These are phyloP conservation scores for Chlamydotis undulata DNA, from an alignment of 2,113 vertebrate genomes.

Conservation along the genomic window DNA sequence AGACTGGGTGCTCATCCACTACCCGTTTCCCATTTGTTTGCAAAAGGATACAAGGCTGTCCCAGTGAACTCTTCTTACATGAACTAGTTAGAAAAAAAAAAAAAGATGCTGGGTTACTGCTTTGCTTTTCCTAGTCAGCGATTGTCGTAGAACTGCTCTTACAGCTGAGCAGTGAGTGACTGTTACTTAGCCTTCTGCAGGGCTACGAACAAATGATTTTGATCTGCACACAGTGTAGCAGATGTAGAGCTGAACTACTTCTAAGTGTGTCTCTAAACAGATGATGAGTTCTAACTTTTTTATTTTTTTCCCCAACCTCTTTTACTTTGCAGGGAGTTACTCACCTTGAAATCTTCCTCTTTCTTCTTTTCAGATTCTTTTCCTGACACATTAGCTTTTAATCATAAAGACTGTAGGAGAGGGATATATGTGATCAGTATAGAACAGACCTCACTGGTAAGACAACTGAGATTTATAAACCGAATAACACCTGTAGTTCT, in stretches of 20 bases:
- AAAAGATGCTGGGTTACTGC: background rate
- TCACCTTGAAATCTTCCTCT: background rate
- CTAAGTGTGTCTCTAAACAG: background rate
- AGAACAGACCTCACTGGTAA: background rate
- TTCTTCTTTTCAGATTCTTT: background rate
- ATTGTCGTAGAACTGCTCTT: background rate
- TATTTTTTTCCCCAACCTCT: background rate
- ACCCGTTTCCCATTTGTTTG: background rate
- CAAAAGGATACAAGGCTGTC: background rate
- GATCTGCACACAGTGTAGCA: background rate
- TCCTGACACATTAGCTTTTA: background rate
- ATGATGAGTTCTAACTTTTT: background rate
- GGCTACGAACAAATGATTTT: background rate
- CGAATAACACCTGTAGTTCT: background rate
- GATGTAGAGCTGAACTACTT: background rate
- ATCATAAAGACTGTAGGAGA: background rate
- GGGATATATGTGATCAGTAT: background rate
- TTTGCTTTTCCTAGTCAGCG: background rate
- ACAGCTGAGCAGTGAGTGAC: background rate
- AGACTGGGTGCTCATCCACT: background rate
- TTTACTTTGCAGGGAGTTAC: background rate
- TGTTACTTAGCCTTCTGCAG: background rate
- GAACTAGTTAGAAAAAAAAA: background rate
- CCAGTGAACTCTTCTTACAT: background rate
- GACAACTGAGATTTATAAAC: background rate